Percentiles rank a stretch among this genome's conserved stretches.
Conservation (phyloP, 2,888 invertebrate species). For the Nysson spinosus region DNA sequence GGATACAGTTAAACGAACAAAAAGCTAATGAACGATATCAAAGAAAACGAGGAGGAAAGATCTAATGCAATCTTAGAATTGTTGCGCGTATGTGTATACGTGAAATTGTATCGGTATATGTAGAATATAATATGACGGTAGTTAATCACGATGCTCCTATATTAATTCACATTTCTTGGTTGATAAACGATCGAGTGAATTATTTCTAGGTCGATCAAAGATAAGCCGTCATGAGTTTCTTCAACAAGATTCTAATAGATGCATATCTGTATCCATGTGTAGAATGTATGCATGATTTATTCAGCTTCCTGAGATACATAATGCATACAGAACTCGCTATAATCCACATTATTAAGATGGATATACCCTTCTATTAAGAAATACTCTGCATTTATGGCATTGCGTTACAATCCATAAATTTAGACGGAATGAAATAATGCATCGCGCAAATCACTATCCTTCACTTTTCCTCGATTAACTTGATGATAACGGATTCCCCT, state of each 20-base stretch:
- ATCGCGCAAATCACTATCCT: not conserved
- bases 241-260: slow-evolving; percentile 1
- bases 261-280: too few species aligned
- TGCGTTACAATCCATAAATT: not conserved
- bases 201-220: slow-evolving; percentile 28
- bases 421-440: not conserved
- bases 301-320: not conserved
- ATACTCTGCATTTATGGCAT: not conserved
- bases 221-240: slow-evolving; percentile 34
- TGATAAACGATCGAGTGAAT: slow-evolving; percentile 15
- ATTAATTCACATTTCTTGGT: slow-evolving; percentile 39
- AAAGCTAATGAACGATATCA: too few species aligned
- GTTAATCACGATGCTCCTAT: slow-evolving; percentile 26
- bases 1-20: too few species aligned
- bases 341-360: not conserved
- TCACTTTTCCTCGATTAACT: slow-evolving; percentile 2
- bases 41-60: too few species aligned
- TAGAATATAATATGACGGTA: slow-evolving; percentile 40
- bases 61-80: too few species aligned
- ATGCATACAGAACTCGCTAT: not conserved
- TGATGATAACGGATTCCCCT: not conserved
- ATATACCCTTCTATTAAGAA: too few species aligned
- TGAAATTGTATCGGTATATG: slow-evolving; percentile 15
- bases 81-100: too few species aligned
- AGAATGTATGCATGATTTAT: slow-evolving; percentile 12